Base-by-base conservation (phyloP, 2,888 invertebrate species). In the Trichacis sp. region DNA sequence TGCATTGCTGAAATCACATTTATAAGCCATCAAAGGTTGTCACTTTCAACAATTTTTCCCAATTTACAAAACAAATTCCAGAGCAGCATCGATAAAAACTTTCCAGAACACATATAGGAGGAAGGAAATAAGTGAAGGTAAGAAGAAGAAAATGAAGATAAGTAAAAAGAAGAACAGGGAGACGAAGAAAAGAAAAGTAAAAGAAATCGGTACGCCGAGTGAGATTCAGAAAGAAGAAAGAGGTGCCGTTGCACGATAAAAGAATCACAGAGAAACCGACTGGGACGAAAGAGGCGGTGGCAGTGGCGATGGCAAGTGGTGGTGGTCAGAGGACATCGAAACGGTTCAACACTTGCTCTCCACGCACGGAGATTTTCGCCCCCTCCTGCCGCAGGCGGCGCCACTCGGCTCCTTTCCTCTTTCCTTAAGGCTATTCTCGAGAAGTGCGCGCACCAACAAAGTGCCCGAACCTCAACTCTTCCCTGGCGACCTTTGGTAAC, bases 371-470 rank as follows among this genome's bases (percentile, higher is more conserved):
- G 53, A 33, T n/a, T 33, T 38, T 68, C 74, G 70, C 85, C 70
- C 81, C 83, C 74, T 73, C 77, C 76, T 71, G 82, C 82, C 82
- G 77, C 81, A 76, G 83, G 82, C 82, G 79, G 81, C 81, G 81
- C 82, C 79, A 82, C 82, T 77, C 77, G 76, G 72, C 73, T 76
- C 85, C 87, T 73, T 87, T 88, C 77, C 86, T 87, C 75, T 85
- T 77, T 86, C 88, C 87, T 77, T 83, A 86, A 75, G 87, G 86
- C 72, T 88, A 87, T 80, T 87, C 86, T 81, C 81, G 79, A 81
- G 81, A 81, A 78, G 79, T 79, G 82, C 82, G 83, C 83, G 82
- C 80, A 80, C 77, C 81, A 79, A 81, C 79, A 77, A 80, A 80
- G 80, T 80, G 73, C 66, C 68, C 77, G 72, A 75, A 77, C 73